These are phyloP conservation scores for Mongoloraphidia duomilia DNA, from an alignment of 2,888 invertebrate species.

Conservation along the genomic window DNA sequence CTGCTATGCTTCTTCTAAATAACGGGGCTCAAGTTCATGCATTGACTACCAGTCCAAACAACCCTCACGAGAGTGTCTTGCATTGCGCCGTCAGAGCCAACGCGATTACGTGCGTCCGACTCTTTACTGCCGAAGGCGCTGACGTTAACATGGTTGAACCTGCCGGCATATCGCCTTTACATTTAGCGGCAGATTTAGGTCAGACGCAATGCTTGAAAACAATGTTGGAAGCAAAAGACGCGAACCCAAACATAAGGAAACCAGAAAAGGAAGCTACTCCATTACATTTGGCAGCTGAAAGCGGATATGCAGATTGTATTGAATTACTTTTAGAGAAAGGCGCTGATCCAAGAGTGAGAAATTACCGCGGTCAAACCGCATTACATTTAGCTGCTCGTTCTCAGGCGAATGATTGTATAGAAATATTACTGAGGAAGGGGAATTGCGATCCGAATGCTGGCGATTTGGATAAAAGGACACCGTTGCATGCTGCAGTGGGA, in stretches of 20 bases:
- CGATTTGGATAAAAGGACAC: slow-evolving; percentile 68
- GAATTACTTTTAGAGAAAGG: slow-evolving; percentile 56
- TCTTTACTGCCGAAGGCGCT: slow-evolving; percentile 61
- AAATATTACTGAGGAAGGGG: slow-evolving; percentile 56
- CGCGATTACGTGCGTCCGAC: slow-evolving; percentile 60
- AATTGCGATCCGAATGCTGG: slow-evolving; percentile 65
- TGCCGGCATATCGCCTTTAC: slow-evolving; percentile 64
- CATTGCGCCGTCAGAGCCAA: slow-evolving; percentile 80
- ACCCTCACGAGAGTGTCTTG: slow-evolving; percentile 61
- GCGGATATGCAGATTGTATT: slow-evolving; percentile 70
- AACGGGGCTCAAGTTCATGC: slow-evolving; percentile 52
- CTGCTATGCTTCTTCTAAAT: slow-evolving; percentile 61
- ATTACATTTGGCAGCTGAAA: slow-evolving; percentile 76
- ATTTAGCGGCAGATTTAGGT: slow-evolving; percentile 67
- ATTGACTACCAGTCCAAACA: slow-evolving; percentile 41
- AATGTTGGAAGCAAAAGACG: slow-evolving; percentile 56
- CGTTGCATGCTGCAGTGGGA: slow-evolving; percentile 73
- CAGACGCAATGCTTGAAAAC: slow-evolving; percentile 60
- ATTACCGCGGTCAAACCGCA: slow-evolving; percentile 70
- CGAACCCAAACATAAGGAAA: slow-evolving; percentile 55
- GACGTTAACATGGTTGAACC: slow-evolving; percentile 62
- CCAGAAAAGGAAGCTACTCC: slow-evolving; percentile 64
- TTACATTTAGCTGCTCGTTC: slow-evolving; percentile 72
- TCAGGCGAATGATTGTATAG: slow-evolving; percentile 68
- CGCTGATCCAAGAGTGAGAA: slow-evolving; percentile 59